These are phyloP conservation scores for Mycalesis mineus DNA, from an alignment of 2,888 invertebrate species.

Conservation along the genomic window DNA sequence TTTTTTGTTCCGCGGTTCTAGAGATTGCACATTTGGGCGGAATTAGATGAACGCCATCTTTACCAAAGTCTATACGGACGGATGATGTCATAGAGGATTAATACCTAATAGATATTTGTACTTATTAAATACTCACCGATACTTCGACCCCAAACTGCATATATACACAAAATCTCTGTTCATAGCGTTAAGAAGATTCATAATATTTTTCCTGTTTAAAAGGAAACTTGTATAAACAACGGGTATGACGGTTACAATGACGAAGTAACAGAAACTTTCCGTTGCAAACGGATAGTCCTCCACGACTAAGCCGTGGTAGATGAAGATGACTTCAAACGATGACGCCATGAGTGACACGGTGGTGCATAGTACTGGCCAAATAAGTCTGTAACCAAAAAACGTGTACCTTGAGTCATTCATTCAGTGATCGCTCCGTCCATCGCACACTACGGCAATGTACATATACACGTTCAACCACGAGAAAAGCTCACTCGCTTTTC, in stretches of 20 bases:
- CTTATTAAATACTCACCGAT: conserved; percentile 50
- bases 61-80: too few species aligned
- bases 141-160: conserved; percentile 39
- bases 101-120: neutral
- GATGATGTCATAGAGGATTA: too few species aligned
- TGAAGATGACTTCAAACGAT: conserved; percentile 38
- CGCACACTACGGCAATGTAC: too few species aligned
- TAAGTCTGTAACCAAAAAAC: conserved; percentile 38
- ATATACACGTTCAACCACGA: too few species aligned
- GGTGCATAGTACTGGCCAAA: conserved; percentile 40
- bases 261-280: conserved; percentile 52
- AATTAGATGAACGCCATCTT: too few species aligned
- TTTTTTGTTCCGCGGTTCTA: too few species aligned
- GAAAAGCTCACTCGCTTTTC: too few species aligned
- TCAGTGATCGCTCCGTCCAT: too few species aligned
- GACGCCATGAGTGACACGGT: conserved; percentile 32
- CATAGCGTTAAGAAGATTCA: conserved; percentile 42
- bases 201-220: conserved; percentile 36
- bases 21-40: too few species aligned
- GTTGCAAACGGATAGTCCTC: conserved; percentile 50
- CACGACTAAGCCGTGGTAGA: conserved; percentile 38
- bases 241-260: conserved; percentile 42
- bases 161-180: conserved; percentile 47
- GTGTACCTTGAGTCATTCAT: too few species aligned
- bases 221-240: conserved; percentile 39